Conservation (phyloP, 1,140 invertebrate species). For the Acyrthosiphon pisum region DNA sequence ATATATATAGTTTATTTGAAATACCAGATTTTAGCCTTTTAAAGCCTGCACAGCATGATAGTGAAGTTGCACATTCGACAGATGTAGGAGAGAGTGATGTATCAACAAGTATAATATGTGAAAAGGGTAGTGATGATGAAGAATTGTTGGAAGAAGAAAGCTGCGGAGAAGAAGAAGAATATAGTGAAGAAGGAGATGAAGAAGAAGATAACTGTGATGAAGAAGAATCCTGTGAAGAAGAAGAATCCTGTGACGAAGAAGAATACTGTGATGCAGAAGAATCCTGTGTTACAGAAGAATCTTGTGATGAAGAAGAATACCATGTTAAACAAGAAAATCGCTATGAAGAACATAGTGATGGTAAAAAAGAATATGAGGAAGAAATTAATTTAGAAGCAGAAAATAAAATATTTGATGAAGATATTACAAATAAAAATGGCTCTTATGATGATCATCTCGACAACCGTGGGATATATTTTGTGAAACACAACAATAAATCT, state of each 20-base stretch:
- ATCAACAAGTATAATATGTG: not conserved
- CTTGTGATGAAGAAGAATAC: not conserved
- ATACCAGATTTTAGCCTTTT: constrained; percentile 29
- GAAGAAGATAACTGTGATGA: not conserved
- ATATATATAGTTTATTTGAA: constrained; percentile 49
- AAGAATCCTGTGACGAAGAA: not conserved
- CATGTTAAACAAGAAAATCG: not conserved
- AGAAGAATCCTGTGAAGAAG: not conserved
- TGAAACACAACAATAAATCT: not conserved
- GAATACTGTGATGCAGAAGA: not conserved
- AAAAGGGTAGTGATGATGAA: not conserved
- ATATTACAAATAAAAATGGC: not conserved
- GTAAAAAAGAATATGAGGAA: not conserved
- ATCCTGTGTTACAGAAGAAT: not conserved
- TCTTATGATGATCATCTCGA: not conserved
- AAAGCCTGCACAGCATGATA: not conserved
- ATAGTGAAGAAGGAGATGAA: not conserved
- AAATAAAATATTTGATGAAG: not conserved
- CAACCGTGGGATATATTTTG: not conserved
- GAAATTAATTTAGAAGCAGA: not conserved
- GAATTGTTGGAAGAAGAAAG: not conserved
- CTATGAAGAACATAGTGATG: not conserved
- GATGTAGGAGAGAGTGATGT: not conserved
- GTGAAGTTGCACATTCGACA: not conserved
- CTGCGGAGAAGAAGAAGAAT: not conserved